A percentile compares a stretch with the other conserved stretches of the same genome.
These are phyloP conservation scores for Helleia helle DNA, from an alignment of 2,888 invertebrate genomes.

Conservation along the genomic window DNA sequence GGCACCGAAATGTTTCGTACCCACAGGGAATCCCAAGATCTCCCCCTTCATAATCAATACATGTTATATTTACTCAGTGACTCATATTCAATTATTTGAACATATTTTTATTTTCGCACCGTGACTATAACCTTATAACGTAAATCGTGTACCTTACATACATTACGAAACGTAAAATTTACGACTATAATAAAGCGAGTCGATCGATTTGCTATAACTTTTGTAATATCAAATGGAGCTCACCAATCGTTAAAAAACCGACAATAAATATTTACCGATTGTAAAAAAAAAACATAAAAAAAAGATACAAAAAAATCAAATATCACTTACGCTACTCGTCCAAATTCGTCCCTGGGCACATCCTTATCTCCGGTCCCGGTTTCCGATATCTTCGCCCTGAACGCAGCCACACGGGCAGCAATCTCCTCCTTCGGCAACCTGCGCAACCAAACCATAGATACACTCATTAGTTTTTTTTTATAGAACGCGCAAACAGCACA, in stretches of 20 bases:
- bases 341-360: slow-evolving; percentile 86
- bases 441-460: slow-evolving; percentile 65
- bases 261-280: neutral
- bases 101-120: too few relatives aligned
- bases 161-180: too few relatives aligned
- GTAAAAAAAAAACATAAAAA: slow-evolving; percentile 7
- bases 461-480: slow-evolving; percentile 64
- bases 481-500: slow-evolving; percentile 8
- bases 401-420: slow-evolving; percentile 88
- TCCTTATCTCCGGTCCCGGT: slow-evolving; percentile 68
- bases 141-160: too few relatives aligned
- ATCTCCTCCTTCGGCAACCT: slow-evolving; percentile 92
- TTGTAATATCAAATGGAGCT: neutral
- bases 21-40: too few relatives aligned
- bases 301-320: slow-evolving; percentile 1
- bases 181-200: neutral
- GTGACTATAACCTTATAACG: too few relatives aligned
- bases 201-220: neutral
- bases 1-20: too few relatives aligned
- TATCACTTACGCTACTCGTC: slow-evolving; percentile 78
- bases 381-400: slow-evolving; percentile 88
- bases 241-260: neutral
- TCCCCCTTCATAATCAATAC: too few relatives aligned
- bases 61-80: too few relatives aligned
- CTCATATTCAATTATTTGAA: too few relatives aligned